Evolutionary conservation across 2,797 vertebrate genomes (phyloP).

Genomic region (Scleropages formosus): DNA sequence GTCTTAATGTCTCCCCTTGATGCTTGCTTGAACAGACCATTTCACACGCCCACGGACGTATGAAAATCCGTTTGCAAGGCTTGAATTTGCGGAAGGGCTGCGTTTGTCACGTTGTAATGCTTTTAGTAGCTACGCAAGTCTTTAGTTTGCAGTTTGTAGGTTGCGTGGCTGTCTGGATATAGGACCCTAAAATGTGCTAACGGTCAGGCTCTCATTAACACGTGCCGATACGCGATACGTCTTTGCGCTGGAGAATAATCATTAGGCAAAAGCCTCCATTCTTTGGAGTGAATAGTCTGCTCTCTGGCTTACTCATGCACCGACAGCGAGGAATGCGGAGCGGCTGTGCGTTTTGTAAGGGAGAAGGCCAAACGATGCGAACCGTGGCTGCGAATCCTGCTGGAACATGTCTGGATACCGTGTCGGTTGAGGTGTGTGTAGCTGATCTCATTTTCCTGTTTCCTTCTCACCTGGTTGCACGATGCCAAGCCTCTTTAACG

Average conservation of each 20-base stretch:
- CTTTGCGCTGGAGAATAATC: conserved; percentile 43
- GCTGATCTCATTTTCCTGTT: conserved; percentile 31
- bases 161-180: too few relatives aligned
- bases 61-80: too few relatives aligned
- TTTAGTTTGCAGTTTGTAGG: too few relatives aligned
- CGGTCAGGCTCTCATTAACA: too few relatives aligned
- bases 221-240: too few relatives aligned
- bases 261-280: conserved; percentile 46
- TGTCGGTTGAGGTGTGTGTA: conserved; percentile 51
- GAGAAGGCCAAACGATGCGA: conserved; percentile 18
- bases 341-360: conserved; percentile 27
- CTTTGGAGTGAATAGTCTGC: conserved; percentile 49
- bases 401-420: conserved; percentile 61
- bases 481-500: conserved; percentile 47
- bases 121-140: too few relatives aligned
- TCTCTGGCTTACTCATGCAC: conserved; percentile 54
- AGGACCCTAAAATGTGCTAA: too few relatives aligned
- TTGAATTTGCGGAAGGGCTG: too few relatives aligned
- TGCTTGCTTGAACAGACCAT: too few relatives aligned
- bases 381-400: conserved; percentile 56
- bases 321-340: conserved; percentile 54
- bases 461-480: conserved; percentile 52
- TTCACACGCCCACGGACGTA: too few relatives aligned
- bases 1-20: too few relatives aligned
- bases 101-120: too few relatives aligned